A percentile compares a stretch with the other conserved stretches of the same genome.
These are phyloP conservation scores for Agriopis leucophaearia DNA, from an alignment of 2,888 invertebrate species.

Conservation along the genomic window DNA sequence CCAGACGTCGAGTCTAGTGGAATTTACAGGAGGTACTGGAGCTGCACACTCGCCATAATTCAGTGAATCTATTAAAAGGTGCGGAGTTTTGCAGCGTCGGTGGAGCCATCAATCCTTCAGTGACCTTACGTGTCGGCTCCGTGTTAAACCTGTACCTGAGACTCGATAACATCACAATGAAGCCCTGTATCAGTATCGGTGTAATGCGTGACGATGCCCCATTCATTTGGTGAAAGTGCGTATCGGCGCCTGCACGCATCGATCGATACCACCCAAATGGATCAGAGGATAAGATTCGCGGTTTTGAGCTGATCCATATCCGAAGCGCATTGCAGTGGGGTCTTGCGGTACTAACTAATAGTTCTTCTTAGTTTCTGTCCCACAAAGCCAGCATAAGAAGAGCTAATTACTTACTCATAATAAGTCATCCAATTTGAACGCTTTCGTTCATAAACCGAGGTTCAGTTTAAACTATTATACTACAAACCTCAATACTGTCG, in stretches of 20 bases:
- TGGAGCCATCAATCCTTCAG: conserved; percentile 40
- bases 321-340: conserved; percentile 22
- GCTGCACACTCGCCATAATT: conserved; percentile 23
- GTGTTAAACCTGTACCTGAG: conserved; percentile 34
- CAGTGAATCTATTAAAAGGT: conserved; percentile 39
- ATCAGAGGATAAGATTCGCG: conserved; percentile 11
- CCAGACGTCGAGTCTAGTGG: conserved; percentile 23
- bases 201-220: conserved; percentile 46
- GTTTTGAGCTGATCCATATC: conserved; percentile 9
- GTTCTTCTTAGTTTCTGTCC: no score
- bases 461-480: no score
- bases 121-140: conserved; percentile 34
- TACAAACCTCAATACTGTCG: background rate
- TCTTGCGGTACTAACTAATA: background rate
- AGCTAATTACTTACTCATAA: no score
- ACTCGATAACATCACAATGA: conserved; percentile 37
- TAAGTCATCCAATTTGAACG: no score
- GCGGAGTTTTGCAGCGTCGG: conserved; percentile 30
- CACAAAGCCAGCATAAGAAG: no score
- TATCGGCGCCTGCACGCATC: conserved; percentile 40
- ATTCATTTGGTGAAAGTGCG: conserved; percentile 41
- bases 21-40: conserved; percentile 30
- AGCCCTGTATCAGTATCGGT: conserved; percentile 25
- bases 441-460: no score
- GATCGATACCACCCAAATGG: conserved; percentile 39